Evolutionary conservation across 2,797 vertebrate genomes (phyloP).

Genomic region (Squalus acanthias): DNA sequence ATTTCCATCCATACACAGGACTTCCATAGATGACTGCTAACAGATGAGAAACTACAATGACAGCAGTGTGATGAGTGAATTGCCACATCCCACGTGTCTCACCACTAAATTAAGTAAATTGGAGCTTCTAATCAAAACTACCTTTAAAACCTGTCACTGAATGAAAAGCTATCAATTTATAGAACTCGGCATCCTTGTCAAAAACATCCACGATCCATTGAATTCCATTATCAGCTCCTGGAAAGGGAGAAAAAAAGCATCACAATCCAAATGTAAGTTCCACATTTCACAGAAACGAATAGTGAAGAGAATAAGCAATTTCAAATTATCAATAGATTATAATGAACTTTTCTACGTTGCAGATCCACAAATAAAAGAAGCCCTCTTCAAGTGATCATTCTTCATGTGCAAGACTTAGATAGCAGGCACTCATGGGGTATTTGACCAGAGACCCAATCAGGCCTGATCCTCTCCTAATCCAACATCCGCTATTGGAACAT

Average conservation of each 20-base stretch:
- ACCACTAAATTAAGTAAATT: background rate
- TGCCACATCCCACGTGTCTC: background rate
- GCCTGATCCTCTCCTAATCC: background rate
- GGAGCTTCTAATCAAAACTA: background rate
- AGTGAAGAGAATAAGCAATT: background rate
- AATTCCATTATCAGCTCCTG: background rate
- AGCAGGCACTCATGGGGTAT: background rate
- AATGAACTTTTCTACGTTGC: background rate
- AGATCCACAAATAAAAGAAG: background rate
- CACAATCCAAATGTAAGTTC: slow-evolving; percentile 3
- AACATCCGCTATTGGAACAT: background rate
- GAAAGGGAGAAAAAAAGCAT: slow-evolving; percentile 15
- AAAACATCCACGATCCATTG: slow-evolving; percentile 15
- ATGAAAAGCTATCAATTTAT: slow-evolving; percentile 15
- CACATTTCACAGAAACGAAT: slow-evolving; percentile 14
- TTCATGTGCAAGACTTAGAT: background rate
- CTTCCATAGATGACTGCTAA: background rate
- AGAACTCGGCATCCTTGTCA: background rate
- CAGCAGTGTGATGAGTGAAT: background rate
- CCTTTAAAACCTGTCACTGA: slow-evolving; percentile 8
- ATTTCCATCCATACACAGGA: background rate
- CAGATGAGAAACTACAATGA: background rate
- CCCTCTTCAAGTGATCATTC: background rate
- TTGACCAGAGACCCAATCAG: background rate
- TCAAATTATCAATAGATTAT: background rate